These are phyloP conservation scores for Panzeria rudis DNA, from an alignment of 2,888 invertebrate species.

Conservation along the genomic window DNA sequence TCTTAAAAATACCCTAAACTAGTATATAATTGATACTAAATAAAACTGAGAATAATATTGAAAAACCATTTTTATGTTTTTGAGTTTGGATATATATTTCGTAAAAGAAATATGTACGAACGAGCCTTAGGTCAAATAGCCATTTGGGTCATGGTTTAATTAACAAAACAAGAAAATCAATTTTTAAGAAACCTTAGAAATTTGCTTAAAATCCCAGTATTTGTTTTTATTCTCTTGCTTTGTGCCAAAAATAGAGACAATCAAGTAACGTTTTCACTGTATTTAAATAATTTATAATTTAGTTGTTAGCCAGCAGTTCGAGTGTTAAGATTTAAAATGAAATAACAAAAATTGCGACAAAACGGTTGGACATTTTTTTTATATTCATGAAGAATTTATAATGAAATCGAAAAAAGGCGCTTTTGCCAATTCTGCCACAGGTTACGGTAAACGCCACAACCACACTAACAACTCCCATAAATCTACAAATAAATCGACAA, in stretches of 20 bases:
- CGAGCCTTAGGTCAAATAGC: background rate
- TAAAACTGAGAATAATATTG: background rate
- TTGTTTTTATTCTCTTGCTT: background rate
- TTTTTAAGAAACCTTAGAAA: conserved; percentile 55
- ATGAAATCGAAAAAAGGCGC: conserved; percentile 80
- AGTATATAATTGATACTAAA: background rate
- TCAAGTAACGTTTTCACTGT: background rate
- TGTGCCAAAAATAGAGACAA: background rate
- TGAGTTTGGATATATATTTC: background rate
- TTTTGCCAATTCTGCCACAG: conserved; percentile 79
- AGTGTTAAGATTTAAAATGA: conserved; percentile 7
- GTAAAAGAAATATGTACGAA: background rate
- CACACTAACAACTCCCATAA: conserved; percentile 72
- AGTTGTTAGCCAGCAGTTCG: conserved; percentile 34
- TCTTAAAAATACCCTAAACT: background rate
- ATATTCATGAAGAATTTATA: conserved; percentile 58
- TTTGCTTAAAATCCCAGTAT: background rate
- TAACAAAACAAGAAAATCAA: conserved; percentile 46
- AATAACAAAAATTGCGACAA: background rate
- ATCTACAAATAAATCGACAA: conserved; percentile 28
- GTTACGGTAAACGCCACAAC: conserved; percentile 77
- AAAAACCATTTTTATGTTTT: background rate
- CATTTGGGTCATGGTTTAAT: conserved; percentile 25
- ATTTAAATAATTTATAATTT: conserved; percentile 22
- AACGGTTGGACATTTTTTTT: background rate